Evolutionary conservation across 2,888 invertebrate species (phyloP), one percentile per base, ranked within the genome.

Genomic region (Dolichopus griseipennis): DNA sequence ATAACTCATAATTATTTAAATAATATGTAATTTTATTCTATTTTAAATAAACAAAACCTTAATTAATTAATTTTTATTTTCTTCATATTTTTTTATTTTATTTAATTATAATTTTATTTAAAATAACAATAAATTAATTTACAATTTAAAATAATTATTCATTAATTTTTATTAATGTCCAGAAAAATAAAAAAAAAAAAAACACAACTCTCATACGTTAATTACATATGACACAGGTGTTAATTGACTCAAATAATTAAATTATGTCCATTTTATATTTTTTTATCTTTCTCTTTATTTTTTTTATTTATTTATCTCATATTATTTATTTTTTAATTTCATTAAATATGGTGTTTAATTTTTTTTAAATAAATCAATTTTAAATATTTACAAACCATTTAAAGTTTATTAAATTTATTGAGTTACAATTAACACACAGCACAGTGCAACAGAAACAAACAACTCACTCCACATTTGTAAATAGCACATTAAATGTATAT

Each of bases 341-440:
- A 41, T 15, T 41, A 6, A 12, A 1, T 41, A 1, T 41, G 9
- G 3, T 52, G 6, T 52, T 18, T 52, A 3, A 2, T 52, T 52
- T 52, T 52, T 18, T 52, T 52, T 52, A 18, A 52, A 52, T 52
- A 52, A 52, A 52, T 52, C 52, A 52, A 52, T 18, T 18, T 52
- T 52, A 52, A 52, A 52, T 52, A 52, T 52, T 52, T 52, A 18
- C 52, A 52, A 52, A 52, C 52, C 52, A 52, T 52, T 52, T 52
- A 52, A 52, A 18, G 52, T 52, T 52, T 52, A 52, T 52, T 52
- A 52, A 52, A 52, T 52, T 52, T 52, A 52, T 52, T 52, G 52
- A 52, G n/a, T 52, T 52, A 18, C 52, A 52, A 52, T 52, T 52
- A 52, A 52, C 6, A 52, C 9, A 52, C 9, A 15, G 15, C 27